Conservation (phyloP, 1,140 invertebrate genomes). For the Trypoxylus dichotomus region DNA sequence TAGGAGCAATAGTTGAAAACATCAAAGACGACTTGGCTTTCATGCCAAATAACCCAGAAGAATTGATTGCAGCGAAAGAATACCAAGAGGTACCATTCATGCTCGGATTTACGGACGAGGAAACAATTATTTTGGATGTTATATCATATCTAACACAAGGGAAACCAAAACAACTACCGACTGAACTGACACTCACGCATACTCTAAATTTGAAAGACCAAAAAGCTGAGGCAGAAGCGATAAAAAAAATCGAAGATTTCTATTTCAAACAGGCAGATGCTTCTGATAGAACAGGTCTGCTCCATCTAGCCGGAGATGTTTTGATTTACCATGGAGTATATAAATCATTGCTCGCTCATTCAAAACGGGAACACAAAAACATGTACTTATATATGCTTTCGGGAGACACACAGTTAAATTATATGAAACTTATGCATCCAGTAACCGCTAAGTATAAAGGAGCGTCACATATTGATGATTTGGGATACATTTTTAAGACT, state of each 20-base stretch:
- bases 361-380: not conserved
- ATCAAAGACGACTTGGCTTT: not conserved
- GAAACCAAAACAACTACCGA: not conserved
- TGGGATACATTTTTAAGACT: constrained; percentile 24
- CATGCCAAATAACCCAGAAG: not conserved
- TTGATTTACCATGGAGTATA: not conserved
- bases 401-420: constrained; percentile 3
- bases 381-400: constrained; percentile 17
- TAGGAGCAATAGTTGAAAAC: not conserved
- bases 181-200: not conserved
- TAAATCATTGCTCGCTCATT: not conserved
- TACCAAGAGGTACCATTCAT: not conserved
- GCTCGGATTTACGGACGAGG: not conserved
- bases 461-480: constrained; percentile 11
- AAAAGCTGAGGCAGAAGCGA: not conserved
- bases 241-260: not conserved
- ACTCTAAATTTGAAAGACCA: not conserved
- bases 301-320: not conserved
- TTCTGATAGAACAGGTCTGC: not conserved
- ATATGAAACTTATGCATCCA: constrained; percentile 19
- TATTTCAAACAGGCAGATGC: not conserved
- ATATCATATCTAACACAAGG: not conserved
- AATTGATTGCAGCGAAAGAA: not conserved
- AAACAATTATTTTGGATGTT: not conserved
- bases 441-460: constrained; percentile 1